Conservation (phyloP, 2,888 invertebrate species). For the Cephonodes hylas region DNA sequence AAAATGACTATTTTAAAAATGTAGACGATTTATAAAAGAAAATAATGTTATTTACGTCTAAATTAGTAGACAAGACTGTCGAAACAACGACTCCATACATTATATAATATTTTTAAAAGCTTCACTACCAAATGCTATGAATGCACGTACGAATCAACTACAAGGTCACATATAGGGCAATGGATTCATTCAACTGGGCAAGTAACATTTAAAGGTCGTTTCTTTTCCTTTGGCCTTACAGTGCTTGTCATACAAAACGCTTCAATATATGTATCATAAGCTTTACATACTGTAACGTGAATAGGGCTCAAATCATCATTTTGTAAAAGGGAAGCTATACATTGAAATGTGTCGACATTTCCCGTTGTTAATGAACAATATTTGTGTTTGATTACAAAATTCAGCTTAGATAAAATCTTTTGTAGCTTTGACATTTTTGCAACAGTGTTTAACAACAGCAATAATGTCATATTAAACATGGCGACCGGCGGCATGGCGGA, state of each 20-base stretch:
- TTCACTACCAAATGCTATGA: slow-evolving; percentile 25
- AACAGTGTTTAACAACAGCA: too few species aligned
- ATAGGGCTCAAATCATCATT: too few species aligned
- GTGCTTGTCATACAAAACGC: background rate
- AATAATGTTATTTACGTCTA: background rate
- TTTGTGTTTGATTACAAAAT: too few species aligned
- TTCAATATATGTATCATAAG: too few species aligned
- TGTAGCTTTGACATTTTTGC: too few species aligned
- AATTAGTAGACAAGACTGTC: background rate
- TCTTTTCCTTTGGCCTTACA: background rate
- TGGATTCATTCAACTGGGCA: slow-evolving; percentile 33
- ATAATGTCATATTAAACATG: too few species aligned
- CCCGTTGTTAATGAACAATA: too few species aligned
- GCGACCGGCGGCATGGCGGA: too few species aligned
- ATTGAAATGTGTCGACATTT: too few species aligned
- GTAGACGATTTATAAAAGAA: background rate
- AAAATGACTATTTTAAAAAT: background rate
- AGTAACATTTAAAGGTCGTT: slow-evolving; percentile 45
- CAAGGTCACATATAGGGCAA: slow-evolving; percentile 26
- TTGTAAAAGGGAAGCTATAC: too few species aligned
- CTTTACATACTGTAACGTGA: too few species aligned
- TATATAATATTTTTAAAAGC: background rate
- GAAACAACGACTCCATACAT: background rate
- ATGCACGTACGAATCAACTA: slow-evolving; percentile 23
- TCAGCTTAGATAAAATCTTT: too few species aligned